Percentiles rank a stretch among this genome's conserved stretches.
Evolutionary conservation across 2,888 invertebrate species (phyloP).

Genomic region (Drosophila cracens): DNA sequence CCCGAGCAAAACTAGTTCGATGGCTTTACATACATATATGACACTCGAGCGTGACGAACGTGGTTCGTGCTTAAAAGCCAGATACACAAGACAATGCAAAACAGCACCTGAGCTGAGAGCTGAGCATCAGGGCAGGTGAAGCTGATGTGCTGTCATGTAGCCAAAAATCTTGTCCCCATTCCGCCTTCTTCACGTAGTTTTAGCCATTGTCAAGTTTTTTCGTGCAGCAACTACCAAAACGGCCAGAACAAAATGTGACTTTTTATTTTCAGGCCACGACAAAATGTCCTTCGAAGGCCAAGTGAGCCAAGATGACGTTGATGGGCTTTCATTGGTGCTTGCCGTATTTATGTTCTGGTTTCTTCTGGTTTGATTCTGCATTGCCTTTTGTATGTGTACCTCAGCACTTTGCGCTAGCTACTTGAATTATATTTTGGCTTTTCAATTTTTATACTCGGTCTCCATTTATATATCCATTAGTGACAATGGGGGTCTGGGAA

Average conservation of each 20-base stretch:
- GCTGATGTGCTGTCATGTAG: slow-evolving; percentile 36
- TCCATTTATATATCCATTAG: not conserved
- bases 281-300: slow-evolving; percentile 29
- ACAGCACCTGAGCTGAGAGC: slow-evolving; percentile 35
- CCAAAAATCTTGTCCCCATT: slow-evolving; percentile 12
- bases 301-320: slow-evolving; percentile 63
- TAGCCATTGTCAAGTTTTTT: slow-evolving; percentile 55
- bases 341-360: slow-evolving; percentile 52
- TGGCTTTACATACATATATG: slow-evolving; percentile 53
- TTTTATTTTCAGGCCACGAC: slow-evolving; percentile 43
- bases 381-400: slow-evolving; percentile 16
- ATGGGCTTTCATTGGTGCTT: slow-evolving; percentile 68
- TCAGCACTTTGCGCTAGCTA: slow-evolving; percentile 27
- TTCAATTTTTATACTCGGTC: not conserved
- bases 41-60: slow-evolving; percentile 70
- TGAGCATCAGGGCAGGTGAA: slow-evolving; percentile 10
- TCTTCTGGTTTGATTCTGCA: slow-evolving; percentile 31
- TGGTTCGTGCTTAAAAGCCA: slow-evolving; percentile 69
- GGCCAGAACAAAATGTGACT: slow-evolving; percentile 42
- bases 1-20: slow-evolving; percentile 65
- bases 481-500: not conserved
- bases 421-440: slow-evolving; percentile 52
- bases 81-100: slow-evolving; percentile 46
- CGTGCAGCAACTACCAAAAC: slow-evolving; percentile 53
- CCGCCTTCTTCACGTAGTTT: slow-evolving; percentile 28